Conservation (phyloP, 2,888 invertebrate species). For the Melinaea menophilus region DNA sequence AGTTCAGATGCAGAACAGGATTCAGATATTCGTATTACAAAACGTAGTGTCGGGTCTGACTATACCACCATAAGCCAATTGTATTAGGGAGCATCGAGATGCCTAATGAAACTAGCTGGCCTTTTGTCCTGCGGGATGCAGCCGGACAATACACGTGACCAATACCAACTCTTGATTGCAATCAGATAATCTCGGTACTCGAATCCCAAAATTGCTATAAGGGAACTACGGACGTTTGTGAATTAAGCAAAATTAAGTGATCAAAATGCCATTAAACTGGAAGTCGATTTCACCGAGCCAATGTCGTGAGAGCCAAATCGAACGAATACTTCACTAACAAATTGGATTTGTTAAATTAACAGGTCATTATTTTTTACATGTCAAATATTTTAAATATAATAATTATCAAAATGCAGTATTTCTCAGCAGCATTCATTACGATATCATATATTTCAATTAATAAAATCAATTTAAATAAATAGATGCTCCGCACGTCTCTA, state of each 20-base stretch:
- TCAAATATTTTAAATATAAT: too few relatives aligned
- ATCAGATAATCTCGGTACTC: slow-evolving; percentile 30
- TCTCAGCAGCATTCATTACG: too few relatives aligned
- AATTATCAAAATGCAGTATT: too few relatives aligned
- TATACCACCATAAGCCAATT: slow-evolving; percentile 12
- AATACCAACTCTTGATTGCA: slow-evolving; percentile 32
- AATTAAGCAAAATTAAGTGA: slow-evolving; percentile 12
- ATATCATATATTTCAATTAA: neutral
- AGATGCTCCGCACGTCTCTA: neutral
- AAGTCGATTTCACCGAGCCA: neutral
- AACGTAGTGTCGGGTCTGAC: neutral
- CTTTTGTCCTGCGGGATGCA: slow-evolving; percentile 31
- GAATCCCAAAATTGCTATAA: slow-evolving; percentile 26
- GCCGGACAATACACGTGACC: slow-evolving; percentile 31
- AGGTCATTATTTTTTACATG: too few relatives aligned
- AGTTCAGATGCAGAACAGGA: too few relatives aligned
- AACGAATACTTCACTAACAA: too few relatives aligned
- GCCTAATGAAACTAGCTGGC: slow-evolving; percentile 30
- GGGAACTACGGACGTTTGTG: slow-evolving; percentile 11
- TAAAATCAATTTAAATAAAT: slow-evolving; percentile 1
- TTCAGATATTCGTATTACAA: too few relatives aligned
- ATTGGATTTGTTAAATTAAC: too few relatives aligned
- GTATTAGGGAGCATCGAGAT: slow-evolving; percentile 17
- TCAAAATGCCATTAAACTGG: neutral
- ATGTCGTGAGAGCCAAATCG: too few relatives aligned